Conservation (phyloP, 1,140 invertebrate species). For the Eupristina koningsbergeri region DNA sequence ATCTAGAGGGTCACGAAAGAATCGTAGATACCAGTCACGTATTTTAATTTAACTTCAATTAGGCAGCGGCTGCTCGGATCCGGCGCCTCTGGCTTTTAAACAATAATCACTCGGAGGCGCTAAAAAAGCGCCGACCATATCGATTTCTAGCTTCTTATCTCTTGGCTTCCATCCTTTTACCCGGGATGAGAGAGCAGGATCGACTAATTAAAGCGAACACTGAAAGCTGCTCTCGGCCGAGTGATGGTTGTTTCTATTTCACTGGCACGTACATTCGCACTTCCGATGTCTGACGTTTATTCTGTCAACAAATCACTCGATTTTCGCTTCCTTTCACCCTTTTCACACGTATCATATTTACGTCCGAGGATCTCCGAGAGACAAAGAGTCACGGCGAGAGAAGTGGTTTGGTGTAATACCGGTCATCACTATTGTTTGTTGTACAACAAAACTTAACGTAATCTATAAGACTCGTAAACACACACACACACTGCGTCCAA, state of each 20-base stretch:
- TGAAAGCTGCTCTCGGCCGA: background rate
- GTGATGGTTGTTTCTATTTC: background rate
- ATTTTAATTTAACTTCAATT: conserved; percentile 51
- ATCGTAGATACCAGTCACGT: conserved; percentile 43
- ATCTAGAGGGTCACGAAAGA: background rate
- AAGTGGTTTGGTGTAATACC: background rate
- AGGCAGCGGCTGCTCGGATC: background rate
- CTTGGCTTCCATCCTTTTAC: background rate
- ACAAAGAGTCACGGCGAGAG: background rate
- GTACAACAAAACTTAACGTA: background rate
- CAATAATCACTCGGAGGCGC: conserved; percentile 8
- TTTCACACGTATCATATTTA: background rate
- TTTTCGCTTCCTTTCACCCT: background rate
- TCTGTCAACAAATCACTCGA: conserved; percentile 38
- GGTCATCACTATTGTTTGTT: background rate
- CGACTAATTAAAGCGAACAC: conserved; percentile 51
- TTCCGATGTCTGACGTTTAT: conserved; percentile 18
- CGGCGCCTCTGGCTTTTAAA: conserved; percentile 7
- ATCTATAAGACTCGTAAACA: background rate
- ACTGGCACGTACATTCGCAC: background rate
- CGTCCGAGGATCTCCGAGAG: background rate
- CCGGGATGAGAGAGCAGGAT: conserved; percentile 29
- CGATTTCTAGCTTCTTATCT: conserved; percentile 19
- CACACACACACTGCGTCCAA: background rate
- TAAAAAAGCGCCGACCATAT: conserved; percentile 15